Base-by-base conservation (phyloP, 1,140 invertebrate genomes). In the Schlechtendalia chinensis region DNA sequence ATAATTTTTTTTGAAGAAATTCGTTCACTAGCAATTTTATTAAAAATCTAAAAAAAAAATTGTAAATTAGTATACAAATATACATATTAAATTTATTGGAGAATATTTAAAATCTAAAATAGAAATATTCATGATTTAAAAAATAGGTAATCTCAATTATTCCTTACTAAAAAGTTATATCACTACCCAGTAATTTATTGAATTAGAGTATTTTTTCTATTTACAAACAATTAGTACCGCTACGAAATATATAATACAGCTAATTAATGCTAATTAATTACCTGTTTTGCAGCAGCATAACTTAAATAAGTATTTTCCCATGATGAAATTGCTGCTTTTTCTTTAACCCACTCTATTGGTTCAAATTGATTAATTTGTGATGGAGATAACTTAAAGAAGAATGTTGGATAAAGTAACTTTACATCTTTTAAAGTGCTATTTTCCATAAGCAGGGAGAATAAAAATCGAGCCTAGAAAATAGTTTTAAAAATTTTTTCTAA, bases 11-110 rank as follows among this genome's bases (percentile, higher is more conserved):
- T 47, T 61, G 59, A 50, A 17, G 58, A 45, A 10, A 47, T 29
- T 14, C 56, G 19, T n/a, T 63, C 6, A 47, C 32, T 79, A 61
- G 75, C 75, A 63, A 79, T 79, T 79, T 79, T 79, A 63, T 79
- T 61, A 50, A 79, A 79, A 50, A 79, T 79, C 75, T 79, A 61
- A 63, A 61, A 61, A 61, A 22, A 0, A 75, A 77, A 50, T 45
- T 10, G 1, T 69, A 27, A 6, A 47, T n/a, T 47, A 29, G 5
- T 22, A 29, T 29, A 19, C 1, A 19, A 29, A 27, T 29, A 61
- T 27, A 1, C 17, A 61, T 27, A 29, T 29, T 29, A 0, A 4
- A 61, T 29, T 39, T 8, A 17, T 27, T 6, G 0, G 22, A 27
- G 22, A 24, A 1, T 29, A 29, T 27, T 61, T 61, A 19, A 4